Percentiles rank a stretch among this genome's conserved stretches.
phyloP scores from a whole-genome alignment of 1,140 invertebrate genomes.

The Uloborus diversus region DNA sequence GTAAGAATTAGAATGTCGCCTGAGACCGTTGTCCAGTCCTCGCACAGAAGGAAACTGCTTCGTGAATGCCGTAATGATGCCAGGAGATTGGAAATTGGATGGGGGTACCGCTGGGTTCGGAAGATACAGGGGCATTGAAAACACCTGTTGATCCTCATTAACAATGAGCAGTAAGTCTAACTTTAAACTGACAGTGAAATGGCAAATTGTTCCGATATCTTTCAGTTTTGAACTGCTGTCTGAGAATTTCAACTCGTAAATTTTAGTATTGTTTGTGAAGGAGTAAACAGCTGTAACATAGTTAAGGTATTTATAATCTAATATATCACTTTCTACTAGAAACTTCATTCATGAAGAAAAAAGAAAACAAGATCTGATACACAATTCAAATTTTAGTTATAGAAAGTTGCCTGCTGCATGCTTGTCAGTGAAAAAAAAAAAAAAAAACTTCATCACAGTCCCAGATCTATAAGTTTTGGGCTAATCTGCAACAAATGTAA shows the following conservation, averaged over 20 bases:
- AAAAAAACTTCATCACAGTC: too few relatives aligned
- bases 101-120: neutral
- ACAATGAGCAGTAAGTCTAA: conserved; percentile 1
- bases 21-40: neutral
- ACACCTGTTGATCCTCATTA: conserved; percentile 11
- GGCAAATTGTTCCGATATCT: neutral
- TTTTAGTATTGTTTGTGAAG: conserved; percentile 32
- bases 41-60: conserved; percentile 35
- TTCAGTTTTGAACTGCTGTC: neutral
- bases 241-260: conserved; percentile 16
- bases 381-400: neutral
- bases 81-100: neutral
- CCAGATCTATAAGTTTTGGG: too few relatives aligned
- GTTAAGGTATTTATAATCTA: neutral
- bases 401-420: too few relatives aligned
- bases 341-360: neutral
- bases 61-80: conserved; percentile 32
- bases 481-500: too few relatives aligned
- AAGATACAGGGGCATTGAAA: conserved; percentile 25
- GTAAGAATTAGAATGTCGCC: conserved; percentile 18
- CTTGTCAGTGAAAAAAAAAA: too few relatives aligned
- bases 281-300: conserved; percentile 31
- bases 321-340: neutral
- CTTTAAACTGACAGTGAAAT: conserved; percentile 22
- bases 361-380: neutral